phyloP scores from a whole-genome alignment of 2,113 vertebrate species.

The Semnornis frantzii region DNA sequence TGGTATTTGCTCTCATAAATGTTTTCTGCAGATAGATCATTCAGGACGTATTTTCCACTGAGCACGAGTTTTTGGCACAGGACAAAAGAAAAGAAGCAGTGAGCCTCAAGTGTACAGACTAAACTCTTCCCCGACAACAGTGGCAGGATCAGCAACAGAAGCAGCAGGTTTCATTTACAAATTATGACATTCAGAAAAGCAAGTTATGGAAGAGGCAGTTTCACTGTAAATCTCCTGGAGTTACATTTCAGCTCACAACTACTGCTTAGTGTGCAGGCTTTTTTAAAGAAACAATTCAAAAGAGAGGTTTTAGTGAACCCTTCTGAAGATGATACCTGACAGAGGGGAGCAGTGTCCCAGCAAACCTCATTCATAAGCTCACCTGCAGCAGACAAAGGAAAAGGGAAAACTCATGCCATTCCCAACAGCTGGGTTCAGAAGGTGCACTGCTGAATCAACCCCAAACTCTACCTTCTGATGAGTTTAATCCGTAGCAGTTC shows the following conservation, averaged over 20 bases:
- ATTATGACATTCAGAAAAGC: not conserved
- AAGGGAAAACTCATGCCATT: not conserved
- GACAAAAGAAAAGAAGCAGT: constrained; percentile 31
- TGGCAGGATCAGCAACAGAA: constrained; percentile 36
- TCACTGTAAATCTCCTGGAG: not conserved
- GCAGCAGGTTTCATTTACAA: constrained; percentile 42
- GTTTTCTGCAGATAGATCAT: not conserved
- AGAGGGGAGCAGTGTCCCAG: not conserved
- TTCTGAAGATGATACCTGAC: not conserved
- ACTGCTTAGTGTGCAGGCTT: not conserved
- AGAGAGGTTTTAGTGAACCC: accelerated
- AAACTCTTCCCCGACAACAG: constrained; percentile 5
- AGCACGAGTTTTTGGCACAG: constrained; percentile 7
- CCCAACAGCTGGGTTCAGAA: not conserved
- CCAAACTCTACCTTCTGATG: not conserved
- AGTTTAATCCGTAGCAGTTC: not conserved
- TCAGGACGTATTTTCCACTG: not conserved
- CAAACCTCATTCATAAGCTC: not conserved
- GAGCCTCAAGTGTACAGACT: constrained; percentile 5
- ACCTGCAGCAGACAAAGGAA: not conserved
- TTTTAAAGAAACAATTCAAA: not conserved
- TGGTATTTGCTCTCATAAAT: not conserved
- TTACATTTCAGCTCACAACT: not conserved
- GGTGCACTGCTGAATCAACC: not conserved
- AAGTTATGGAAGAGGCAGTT: not conserved